Percentiles rank a stretch among this genome's conserved stretches.
phyloP scores from a whole-genome alignment of 1,140 invertebrate genomes.

The Dendroctonus valens region DNA sequence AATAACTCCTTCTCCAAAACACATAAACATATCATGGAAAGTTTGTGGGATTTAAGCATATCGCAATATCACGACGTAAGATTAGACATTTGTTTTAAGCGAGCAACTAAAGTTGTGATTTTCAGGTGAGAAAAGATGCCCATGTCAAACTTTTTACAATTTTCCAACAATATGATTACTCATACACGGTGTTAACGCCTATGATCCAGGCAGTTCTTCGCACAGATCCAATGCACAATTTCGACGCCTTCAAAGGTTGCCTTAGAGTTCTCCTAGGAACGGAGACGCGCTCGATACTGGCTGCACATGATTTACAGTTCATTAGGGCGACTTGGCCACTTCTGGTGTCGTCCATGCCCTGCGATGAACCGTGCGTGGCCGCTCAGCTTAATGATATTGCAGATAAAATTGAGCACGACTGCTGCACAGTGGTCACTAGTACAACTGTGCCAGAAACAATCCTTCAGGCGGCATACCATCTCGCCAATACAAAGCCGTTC shows the following conservation, averaged over 20 bases:
- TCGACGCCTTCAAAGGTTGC: conserved; percentile 78
- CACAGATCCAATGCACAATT: conserved; percentile 59
- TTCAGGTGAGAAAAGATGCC: conserved; percentile 61
- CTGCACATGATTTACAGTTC: conserved; percentile 74
- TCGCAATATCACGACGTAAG: conserved; percentile 68
- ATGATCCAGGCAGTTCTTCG: conserved; percentile 60
- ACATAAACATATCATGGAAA: conserved; percentile 61
- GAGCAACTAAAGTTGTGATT: not conserved
- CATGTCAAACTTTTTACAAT: conserved; percentile 59
- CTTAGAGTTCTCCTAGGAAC: conserved; percentile 73
- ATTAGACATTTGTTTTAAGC: conserved; percentile 3
- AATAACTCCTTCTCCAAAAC: conserved; percentile 55
- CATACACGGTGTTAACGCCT: conserved; percentile 60
- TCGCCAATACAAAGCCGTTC: conserved; percentile 50
- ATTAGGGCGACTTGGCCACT: conserved; percentile 73
- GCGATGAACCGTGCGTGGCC: conserved; percentile 79
- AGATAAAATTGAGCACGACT: conserved; percentile 53
- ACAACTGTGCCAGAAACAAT: conserved; percentile 57
- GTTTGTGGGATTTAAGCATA: conserved; percentile 64
- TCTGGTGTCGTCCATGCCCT: conserved; percentile 68
- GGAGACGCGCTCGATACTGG: conserved; percentile 61
- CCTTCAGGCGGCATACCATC: conserved; percentile 52
- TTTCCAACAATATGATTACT: conserved; percentile 59
- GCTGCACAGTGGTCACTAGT: conserved; percentile 61
- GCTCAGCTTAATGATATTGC: conserved; percentile 65